phyloP scores from a whole-genome alignment of 2,888 invertebrate genomes.

The Ophion ventricosus region DNA sequence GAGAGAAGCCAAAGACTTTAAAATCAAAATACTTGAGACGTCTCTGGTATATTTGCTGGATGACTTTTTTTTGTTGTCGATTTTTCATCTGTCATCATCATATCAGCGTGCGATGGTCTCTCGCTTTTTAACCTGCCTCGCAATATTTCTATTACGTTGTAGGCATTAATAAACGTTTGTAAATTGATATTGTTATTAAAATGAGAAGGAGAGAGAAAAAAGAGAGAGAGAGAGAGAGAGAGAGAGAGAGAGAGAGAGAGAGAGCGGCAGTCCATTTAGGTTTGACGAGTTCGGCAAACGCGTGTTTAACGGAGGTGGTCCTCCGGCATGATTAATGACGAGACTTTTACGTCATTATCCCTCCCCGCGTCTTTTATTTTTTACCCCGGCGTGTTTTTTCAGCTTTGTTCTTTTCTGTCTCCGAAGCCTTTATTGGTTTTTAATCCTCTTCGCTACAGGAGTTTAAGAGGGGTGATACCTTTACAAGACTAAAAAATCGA shows the following conservation, averaged over 20 bases:
- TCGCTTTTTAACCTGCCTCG: slow-evolving; percentile 28
- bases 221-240: slow-evolving; percentile 4
- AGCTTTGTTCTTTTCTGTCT: slow-evolving; percentile 17
- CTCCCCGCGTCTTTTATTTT: slow-evolving; percentile 35
- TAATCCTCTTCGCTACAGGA: no score
- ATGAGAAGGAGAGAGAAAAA: neutral
- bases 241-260: neutral
- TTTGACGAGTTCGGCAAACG: slow-evolving; percentile 61
- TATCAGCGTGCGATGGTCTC: slow-evolving; percentile 12
- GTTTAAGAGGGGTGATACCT: no score
- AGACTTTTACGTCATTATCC: slow-evolving; percentile 68
- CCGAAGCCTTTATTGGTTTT: slow-evolving; percentile 13
- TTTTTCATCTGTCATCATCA: slow-evolving; percentile 25
- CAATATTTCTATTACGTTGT: slow-evolving; percentile 57
- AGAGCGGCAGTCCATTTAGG: slow-evolving; percentile 15
- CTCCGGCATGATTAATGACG: slow-evolving; percentile 63
- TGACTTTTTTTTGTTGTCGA: neutral
- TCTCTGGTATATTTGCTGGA: slow-evolving; percentile 6
- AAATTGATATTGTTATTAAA: slow-evolving; percentile 59
- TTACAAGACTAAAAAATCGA: no score
- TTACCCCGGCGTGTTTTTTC: slow-evolving; percentile 29
- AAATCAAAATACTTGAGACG: slow-evolving; percentile 51
- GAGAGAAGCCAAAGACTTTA: slow-evolving; percentile 23
- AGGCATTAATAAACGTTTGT: slow-evolving; percentile 56
- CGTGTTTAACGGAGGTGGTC: slow-evolving; percentile 39